phyloP scores from a whole-genome alignment of 1,140 invertebrate species.

The Aethina tumida region DNA sequence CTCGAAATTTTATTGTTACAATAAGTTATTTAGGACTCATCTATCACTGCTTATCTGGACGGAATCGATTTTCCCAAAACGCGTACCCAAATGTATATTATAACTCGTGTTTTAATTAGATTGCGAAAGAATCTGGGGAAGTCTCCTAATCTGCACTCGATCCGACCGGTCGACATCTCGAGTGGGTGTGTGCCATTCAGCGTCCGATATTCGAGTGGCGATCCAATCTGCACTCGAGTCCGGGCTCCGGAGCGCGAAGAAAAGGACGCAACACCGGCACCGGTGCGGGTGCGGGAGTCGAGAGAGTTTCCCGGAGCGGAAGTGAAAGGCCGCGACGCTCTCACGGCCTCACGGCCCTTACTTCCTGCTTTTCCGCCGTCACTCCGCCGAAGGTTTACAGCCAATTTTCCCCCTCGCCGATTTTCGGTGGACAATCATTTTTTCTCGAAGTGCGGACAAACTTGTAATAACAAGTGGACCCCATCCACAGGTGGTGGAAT shows the following conservation, averaged over 20 bases:
- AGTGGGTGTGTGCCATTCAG: slow-evolving; percentile 5
- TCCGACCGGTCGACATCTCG: not conserved
- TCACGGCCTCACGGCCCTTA: not conserved
- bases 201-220: slow-evolving; percentile 2
- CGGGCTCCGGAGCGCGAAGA: not conserved
- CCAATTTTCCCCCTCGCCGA: slow-evolving; percentile 8
- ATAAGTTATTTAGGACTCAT: too few species aligned
- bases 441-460: slow-evolving; percentile 1
- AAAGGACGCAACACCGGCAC: slow-evolving; percentile 6
- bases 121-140: slow-evolving; percentile 1
- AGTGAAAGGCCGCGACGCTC: too few species aligned
- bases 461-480: too few species aligned
- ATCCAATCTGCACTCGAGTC: slow-evolving; percentile 10
- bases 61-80: too few species aligned
- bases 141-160: slow-evolving; percentile 11
- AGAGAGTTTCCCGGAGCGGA: not conserved
- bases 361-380: too few species aligned
- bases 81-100: too few species aligned
- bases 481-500: too few species aligned
- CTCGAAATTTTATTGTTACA: too few species aligned
- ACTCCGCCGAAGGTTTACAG: too few species aligned
- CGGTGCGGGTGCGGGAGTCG: slow-evolving; percentile 6
- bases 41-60: too few species aligned
- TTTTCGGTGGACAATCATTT: too few species aligned
- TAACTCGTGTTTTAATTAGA: too few species aligned